Conservation (phyloP, 2,888 invertebrate genomes). For the Apeira syringaria region DNA sequence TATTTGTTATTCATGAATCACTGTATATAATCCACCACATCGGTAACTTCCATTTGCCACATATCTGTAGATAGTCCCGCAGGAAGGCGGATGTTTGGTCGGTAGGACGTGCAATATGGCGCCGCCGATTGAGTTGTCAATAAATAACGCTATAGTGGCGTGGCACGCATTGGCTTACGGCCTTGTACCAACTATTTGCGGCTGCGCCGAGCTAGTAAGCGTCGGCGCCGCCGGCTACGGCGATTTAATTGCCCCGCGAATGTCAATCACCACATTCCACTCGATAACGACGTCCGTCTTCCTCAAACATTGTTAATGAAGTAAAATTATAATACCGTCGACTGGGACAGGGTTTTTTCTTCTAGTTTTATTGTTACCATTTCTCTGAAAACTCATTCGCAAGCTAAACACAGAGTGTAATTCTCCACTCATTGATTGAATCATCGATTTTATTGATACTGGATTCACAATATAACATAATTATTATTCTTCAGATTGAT, state of each 20-base stretch:
- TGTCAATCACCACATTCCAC: conserved; percentile 65
- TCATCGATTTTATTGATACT: too few relatives aligned
- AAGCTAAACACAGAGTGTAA: too few relatives aligned
- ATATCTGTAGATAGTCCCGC: background rate
- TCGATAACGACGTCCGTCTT: conserved; percentile 45
- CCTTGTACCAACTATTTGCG: conserved; percentile 76
- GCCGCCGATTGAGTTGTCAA: conserved; percentile 49
- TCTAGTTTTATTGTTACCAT: conserved; percentile 15
- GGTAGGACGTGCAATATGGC: conserved; percentile 41
- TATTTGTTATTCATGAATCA: too few relatives aligned
- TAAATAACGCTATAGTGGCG: conserved; percentile 55
- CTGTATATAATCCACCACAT: too few relatives aligned
- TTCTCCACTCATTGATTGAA: too few relatives aligned
- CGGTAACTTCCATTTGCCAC: background rate
- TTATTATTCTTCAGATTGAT: too few relatives aligned
- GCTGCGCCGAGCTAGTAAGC: conserved; percentile 49
- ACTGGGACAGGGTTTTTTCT: conserved; percentile 35
- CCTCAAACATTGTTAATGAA: conserved; percentile 39
- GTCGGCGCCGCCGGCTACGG: conserved; percentile 38
- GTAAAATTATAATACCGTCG: conserved; percentile 31
- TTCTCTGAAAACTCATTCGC: conserved; percentile 11
- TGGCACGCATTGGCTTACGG: conserved; percentile 43
- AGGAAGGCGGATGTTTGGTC: conserved; percentile 50
- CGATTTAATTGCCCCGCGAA: conserved; percentile 66
- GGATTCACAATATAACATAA: too few relatives aligned